phyloP scores from a whole-genome alignment of 2,113 vertebrate species.

The Corythornis vintsioides region DNA sequence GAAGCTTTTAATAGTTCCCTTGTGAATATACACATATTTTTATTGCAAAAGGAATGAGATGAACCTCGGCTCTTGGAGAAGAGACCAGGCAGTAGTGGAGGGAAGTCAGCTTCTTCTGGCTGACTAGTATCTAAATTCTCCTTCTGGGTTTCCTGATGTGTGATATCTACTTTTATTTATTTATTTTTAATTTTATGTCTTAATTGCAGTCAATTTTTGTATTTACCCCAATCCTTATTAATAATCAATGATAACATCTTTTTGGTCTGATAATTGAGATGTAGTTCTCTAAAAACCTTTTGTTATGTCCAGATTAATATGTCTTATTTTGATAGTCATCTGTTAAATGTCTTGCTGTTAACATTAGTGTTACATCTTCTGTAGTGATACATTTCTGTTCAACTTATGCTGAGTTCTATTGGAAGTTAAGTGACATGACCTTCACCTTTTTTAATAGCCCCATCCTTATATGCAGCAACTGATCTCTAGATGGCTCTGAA shows the following conservation, averaged over 20 bases:
- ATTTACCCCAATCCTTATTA: neutral
- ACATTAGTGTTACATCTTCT: fast-evolving
- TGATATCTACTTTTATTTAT: neutral
- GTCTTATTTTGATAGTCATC: neutral
- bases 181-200: neutral
- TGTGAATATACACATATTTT: neutral
- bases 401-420: neutral
- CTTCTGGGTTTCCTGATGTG: neutral
- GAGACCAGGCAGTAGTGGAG: neutral
- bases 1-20: neutral
- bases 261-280: neutral
- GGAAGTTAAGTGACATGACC: neutral
- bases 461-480: neutral
- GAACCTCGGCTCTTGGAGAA: neutral
- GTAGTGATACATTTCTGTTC: neutral
- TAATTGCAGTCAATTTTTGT: neutral
- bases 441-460: neutral
- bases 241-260: neutral
- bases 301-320: neutral
- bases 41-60: neutral
- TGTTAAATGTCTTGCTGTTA: neutral
- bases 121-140: neutral
- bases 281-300: neutral
- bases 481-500: neutral
- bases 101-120: neutral